These are phyloP conservation scores for Oriolus oriolus DNA, from an alignment of 2,113 vertebrate species.

Conservation along the genomic window DNA sequence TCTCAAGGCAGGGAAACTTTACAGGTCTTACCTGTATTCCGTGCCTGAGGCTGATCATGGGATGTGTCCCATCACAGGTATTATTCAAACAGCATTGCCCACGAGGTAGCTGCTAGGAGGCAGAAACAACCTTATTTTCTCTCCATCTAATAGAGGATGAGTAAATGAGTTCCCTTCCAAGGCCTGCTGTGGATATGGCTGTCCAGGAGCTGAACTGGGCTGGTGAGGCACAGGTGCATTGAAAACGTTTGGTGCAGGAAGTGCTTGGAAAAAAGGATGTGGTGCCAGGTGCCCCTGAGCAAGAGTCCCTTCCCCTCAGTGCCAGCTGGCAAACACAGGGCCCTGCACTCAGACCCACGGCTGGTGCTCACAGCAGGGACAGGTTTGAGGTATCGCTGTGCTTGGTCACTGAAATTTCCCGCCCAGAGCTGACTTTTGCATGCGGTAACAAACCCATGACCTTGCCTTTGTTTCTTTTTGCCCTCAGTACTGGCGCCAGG, in stretches of 20 bases:
- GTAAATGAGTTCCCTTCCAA: neutral
- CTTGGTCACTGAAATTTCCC: neutral
- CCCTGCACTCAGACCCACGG: fast-evolving
- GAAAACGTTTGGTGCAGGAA: neutral
- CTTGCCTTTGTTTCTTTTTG: neutral
- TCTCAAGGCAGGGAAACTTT: neutral
- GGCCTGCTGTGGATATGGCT: fast-evolving
- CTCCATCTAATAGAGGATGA: neutral
- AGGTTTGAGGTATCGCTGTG: fast-evolving
- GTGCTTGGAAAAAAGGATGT: neutral
- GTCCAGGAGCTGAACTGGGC: neutral
- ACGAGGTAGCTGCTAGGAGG: neutral
- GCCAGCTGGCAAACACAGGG: neutral
- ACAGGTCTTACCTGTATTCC: neutral
- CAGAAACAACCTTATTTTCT: neutral
- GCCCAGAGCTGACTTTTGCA: neutral
- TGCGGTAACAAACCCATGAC: fast-evolving
- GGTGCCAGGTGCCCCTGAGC: fast-evolving
- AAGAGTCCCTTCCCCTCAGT: neutral
- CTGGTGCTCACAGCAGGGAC: neutral
- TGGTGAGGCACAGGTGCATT: neutral
- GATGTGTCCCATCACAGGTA: neutral
- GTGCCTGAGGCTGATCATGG: neutral
- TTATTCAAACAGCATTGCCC: neutral
- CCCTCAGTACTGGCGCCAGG: constrained; percentile 91